phyloP scores from a whole-genome alignment of 1,140 invertebrate genomes.

The silkworm (Bombyx mori) region DNA sequence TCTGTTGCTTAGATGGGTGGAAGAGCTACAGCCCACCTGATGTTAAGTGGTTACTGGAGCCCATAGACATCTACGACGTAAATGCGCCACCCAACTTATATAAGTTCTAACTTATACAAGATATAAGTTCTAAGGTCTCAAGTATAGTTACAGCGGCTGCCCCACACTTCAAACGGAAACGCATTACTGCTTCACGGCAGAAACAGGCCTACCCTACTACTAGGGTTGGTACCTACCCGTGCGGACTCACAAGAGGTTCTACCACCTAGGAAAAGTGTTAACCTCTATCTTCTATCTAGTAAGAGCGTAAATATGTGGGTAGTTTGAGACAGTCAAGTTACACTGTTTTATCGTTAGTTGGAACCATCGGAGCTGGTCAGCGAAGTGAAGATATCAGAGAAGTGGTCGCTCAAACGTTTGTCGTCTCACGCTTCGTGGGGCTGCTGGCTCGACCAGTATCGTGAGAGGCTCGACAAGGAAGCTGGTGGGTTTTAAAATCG shows the following conservation, averaged over 20 bases:
- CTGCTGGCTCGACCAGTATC: conserved; percentile 61
- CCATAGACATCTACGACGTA: not conserved
- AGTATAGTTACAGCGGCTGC: too few relatives aligned
- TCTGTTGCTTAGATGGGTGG: not conserved
- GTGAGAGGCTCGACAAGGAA: conserved; percentile 49
- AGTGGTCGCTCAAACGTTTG: conserved; percentile 67
- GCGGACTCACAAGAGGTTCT: too few relatives aligned
- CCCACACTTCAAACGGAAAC: too few relatives aligned
- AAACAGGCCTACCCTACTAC: too few relatives aligned
- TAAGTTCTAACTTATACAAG: too few relatives aligned
- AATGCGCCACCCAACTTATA: too few relatives aligned
- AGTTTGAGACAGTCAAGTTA: not conserved
- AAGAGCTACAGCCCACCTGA: not conserved
- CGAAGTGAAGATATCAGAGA: conserved; percentile 38
- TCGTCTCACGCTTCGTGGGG: conserved; percentile 56
- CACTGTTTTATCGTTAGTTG: conserved; percentile 31
- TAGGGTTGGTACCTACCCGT: not conserved
- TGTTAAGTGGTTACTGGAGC: not conserved
- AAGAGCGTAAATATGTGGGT: not conserved
- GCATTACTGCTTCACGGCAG: too few relatives aligned
- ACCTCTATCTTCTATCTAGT: not conserved
- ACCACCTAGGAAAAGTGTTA: not conserved
- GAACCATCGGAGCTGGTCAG: conserved; percentile 50
- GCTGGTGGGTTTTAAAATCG: conserved; percentile 30
- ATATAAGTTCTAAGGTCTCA: too few relatives aligned